These are phyloP conservation scores for Siniperca knerii DNA, from an alignment of 2,113 vertebrate species.

Conservation along the genomic window DNA sequence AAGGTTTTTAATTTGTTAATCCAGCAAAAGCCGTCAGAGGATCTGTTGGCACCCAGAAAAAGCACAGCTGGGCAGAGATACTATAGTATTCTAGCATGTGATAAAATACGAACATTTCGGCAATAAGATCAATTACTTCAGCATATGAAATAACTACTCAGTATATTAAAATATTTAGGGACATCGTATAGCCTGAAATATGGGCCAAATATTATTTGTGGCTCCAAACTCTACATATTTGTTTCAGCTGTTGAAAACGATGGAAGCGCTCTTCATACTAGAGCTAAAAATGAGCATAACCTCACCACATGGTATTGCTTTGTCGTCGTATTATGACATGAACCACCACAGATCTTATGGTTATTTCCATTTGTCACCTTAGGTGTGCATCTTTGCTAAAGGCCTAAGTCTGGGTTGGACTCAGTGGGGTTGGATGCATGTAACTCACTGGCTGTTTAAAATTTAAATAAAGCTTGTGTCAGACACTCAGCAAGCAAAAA, in stretches of 20 bases:
- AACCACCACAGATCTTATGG: not conserved
- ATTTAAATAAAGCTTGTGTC: conserved; percentile 31
- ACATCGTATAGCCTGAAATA: not conserved
- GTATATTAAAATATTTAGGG: not conserved
- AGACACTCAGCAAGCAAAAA: conserved; percentile 19
- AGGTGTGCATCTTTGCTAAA: not conserved
- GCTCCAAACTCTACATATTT: not conserved
- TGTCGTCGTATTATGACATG: not conserved
- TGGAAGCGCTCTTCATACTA: not conserved
- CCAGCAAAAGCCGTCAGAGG: not conserved
- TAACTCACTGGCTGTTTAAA: not conserved
- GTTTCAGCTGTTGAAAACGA: not conserved
- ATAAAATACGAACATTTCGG: not conserved
- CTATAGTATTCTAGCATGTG: not conserved
- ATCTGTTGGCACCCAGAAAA: not conserved
- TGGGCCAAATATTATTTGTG: not conserved
- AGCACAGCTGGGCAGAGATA: not conserved
- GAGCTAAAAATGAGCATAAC: not conserved
- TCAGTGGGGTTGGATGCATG: not conserved
- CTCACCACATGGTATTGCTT: not conserved
- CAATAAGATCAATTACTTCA: not conserved
- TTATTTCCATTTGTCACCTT: not conserved
- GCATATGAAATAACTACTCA: not conserved
- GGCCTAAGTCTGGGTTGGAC: not conserved
- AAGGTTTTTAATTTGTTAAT: not conserved